Base-by-base conservation (phyloP, 1,140 invertebrate genomes). In the Thaumatotibia leucotreta region DNA sequence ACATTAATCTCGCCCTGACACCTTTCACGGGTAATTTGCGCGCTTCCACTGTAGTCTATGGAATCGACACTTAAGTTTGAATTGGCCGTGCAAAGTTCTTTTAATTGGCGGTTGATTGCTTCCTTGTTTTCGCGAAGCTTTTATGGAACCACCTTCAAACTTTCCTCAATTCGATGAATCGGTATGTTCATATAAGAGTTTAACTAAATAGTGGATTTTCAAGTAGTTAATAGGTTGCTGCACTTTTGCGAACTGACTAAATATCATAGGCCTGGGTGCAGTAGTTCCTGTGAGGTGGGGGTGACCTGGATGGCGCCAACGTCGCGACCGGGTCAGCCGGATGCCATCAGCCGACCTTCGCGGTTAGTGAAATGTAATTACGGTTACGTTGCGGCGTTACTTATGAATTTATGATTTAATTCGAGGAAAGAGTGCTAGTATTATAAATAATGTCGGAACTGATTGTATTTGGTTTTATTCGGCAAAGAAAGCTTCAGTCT, bases 251-350 rank as follows among this genome's bases (percentile, higher is more conserved):
- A 45, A n/a, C 39, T 45, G 17, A 45, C 14, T 45, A 45, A 45
- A 45, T 45, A 45, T 45, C 11, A 45, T 45, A 27, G 23, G 50
- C 50, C 24, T 27, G 23, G 52, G 52, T 58, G 52, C 52, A 58
- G 63, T 22, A 4, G 35, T 24, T 39, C 63, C 31, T 24, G 31
- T 20, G 11, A 54, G 66, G 50, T 50, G 61, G 64, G 67, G 76
- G 79, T 88, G 88, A 90, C 88, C 88, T 84, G 86, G 86, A 90
- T 88, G 82, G 88, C 88, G 73, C 88, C 77, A 86, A 84, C 84
- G 77, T 88, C 86, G 75, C 82, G 86, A 85, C 88, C 83, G 81
- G 84, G 87, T 88, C 84, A 88, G 77, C 77, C 72, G 71, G 80
- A 76, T 82, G 73, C 77, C 62, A 62, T 65, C 70, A 62, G 61